These are phyloP conservation scores for Argyrosomus regius DNA, from an alignment of 2,797 vertebrate genomes.

Conservation along the genomic window DNA sequence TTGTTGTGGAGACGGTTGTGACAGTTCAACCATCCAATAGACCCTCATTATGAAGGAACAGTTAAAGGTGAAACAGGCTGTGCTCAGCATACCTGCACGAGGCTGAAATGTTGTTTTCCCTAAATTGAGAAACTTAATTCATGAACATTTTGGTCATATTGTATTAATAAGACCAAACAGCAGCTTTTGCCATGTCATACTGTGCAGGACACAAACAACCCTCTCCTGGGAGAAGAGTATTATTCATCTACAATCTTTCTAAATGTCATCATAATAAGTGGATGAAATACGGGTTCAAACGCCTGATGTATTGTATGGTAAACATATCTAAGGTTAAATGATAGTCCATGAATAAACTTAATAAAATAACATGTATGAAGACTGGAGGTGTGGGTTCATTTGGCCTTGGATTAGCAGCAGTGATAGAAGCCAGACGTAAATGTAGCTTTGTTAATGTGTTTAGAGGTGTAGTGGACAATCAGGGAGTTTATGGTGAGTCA, in stretches of 20 bases:
- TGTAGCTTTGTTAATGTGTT: background rate
- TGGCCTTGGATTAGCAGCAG: background rate
- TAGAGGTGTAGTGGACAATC: no score
- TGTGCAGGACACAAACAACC: conserved; percentile 12
- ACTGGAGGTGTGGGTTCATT: background rate
- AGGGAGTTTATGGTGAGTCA: background rate
- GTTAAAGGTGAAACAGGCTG: conserved; percentile 18
- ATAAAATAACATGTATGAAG: conserved; percentile 14
- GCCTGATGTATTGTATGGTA: background rate
- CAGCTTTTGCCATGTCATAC: background rate
- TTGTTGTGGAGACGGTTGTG: conserved; percentile 44
- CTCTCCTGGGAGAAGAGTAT: background rate
- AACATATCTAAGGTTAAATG: background rate
- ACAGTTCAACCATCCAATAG: conserved; percentile 21
- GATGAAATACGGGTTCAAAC: background rate
- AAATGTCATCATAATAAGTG: background rate
- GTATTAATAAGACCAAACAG: background rate
- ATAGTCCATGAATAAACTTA: background rate
- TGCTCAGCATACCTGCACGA: background rate
- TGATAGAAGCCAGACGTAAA: background rate
- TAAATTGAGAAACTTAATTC: conserved; percentile 16
- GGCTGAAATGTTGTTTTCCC: conserved; percentile 7
- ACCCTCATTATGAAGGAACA: conserved; percentile 22
- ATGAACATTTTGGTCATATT: conserved; percentile 14
- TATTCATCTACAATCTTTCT: background rate